These are phyloP conservation scores for Hypolimnas misippus DNA, from an alignment of 2,888 invertebrate species.

Conservation along the genomic window DNA sequence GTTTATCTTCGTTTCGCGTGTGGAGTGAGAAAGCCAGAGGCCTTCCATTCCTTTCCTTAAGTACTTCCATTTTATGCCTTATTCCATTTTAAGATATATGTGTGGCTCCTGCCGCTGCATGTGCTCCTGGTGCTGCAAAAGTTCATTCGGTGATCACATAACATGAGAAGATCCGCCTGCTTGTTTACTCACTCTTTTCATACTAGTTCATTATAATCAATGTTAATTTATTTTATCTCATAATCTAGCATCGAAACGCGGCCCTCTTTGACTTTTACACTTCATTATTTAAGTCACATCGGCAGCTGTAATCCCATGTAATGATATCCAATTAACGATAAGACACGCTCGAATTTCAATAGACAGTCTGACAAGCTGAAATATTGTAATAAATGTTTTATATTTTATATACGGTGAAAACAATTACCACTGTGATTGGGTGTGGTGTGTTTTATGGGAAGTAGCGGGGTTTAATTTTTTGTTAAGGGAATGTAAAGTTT, in stretches of 20 bases:
- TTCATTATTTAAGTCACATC: slow-evolving; percentile 42
- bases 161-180: no score
- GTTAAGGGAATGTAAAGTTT: no score
- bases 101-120: no score
- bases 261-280: slow-evolving; percentile 28
- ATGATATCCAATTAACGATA: slow-evolving; percentile 79
- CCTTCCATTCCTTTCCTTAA: no score
- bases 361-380: slow-evolving; percentile 77
- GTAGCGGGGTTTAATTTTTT: slow-evolving; percentile 30
- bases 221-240: background rate
- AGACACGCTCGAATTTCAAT: slow-evolving; percentile 81
- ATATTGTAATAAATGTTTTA: slow-evolving; percentile 78
- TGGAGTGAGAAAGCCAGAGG: no score
- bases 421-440: slow-evolving; percentile 59
- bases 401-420: slow-evolving; percentile 71
- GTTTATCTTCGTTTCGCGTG: no score
- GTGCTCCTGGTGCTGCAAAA: no score
- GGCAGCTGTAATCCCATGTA: slow-evolving; percentile 56
- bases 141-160: no score
- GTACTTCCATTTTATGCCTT: no score
- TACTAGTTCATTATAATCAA: background rate
- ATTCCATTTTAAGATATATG: no score
- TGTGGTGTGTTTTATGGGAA: slow-evolving; percentile 43
- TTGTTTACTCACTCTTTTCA: no score
- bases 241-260: background rate